phyloP scores from a whole-genome alignment of 2,888 invertebrate genomes.

The Caenorhabditis sp. region DNA sequence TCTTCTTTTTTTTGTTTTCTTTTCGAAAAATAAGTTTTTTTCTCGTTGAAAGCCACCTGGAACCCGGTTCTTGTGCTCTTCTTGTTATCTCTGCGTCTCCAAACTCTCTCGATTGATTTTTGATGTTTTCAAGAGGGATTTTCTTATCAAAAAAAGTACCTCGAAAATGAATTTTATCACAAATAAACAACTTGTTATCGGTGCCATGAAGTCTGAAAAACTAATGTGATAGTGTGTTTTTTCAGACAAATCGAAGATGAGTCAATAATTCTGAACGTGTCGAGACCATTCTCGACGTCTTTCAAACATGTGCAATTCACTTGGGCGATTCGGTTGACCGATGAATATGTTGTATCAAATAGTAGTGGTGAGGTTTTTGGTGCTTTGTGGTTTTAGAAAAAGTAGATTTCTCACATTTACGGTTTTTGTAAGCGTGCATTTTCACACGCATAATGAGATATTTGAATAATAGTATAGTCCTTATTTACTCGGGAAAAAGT shows the following conservation, averaged over 20 bases:
- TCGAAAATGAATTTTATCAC: background rate
- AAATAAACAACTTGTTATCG: background rate
- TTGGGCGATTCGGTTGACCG: constrained; percentile 62
- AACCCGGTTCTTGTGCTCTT: no score
- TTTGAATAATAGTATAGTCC: no score
- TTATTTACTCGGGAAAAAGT: no score
- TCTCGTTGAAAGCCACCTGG: no score
- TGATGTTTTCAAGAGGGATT: background rate
- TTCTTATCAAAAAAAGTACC: background rate
- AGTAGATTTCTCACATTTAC: no score
- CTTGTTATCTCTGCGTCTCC: no score
- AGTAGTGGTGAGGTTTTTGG: constrained; percentile 23
- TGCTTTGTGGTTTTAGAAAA: background rate
- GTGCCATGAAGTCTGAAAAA: background rate
- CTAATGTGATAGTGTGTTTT: no score
- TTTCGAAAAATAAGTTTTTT: no score
- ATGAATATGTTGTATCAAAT: constrained; percentile 50
- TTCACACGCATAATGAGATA: no score
- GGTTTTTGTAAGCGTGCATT: no score
- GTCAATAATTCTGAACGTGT: constrained; percentile 63
- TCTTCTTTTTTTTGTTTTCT: no score
- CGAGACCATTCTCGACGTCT: constrained; percentile 67
- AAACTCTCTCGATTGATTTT: background rate
- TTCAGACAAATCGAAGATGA: constrained; percentile 64
- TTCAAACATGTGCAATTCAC: constrained; percentile 69